These are phyloP conservation scores for Drosophila neonasuta DNA, from an alignment of 2,888 invertebrate species.

Conservation along the genomic window DNA sequence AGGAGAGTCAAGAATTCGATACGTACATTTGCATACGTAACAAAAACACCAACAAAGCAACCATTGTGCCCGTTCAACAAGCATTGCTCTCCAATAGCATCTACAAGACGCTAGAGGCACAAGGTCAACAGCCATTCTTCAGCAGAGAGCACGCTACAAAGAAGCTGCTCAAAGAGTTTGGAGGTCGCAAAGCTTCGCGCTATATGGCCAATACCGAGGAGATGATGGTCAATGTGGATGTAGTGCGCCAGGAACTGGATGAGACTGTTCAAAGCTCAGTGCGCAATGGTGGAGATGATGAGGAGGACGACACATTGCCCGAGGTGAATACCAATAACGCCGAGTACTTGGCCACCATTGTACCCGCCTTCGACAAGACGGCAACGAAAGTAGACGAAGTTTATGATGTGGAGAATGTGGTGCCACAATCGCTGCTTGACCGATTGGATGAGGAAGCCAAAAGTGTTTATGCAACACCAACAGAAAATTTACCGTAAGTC, in stretches of 20 bases:
- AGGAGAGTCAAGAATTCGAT: slow-evolving; percentile 61
- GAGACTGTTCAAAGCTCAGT: slow-evolving; percentile 65
- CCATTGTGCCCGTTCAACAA: slow-evolving; percentile 77
- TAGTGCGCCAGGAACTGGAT: slow-evolving; percentile 76
- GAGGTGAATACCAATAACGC: slow-evolving; percentile 49
- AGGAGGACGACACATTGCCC: slow-evolving; percentile 32
- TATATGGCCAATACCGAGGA: slow-evolving; percentile 67
- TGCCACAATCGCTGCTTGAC: slow-evolving; percentile 71
- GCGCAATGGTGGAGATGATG: slow-evolving; percentile 33
- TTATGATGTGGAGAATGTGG: slow-evolving; percentile 74
- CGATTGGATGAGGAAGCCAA: slow-evolving; percentile 79
- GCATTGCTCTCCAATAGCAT: slow-evolving; percentile 73
- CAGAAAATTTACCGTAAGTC: slow-evolving; percentile 77
- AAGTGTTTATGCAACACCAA: slow-evolving; percentile 61
- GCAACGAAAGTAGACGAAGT: slow-evolving; percentile 73
- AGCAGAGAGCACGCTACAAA: slow-evolving; percentile 61
- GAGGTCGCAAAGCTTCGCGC: slow-evolving; percentile 77
- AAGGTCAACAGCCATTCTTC: slow-evolving; percentile 36
- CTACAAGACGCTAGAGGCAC: slow-evolving; percentile 63
- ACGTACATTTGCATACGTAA: slow-evolving; percentile 78
- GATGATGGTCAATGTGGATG: slow-evolving; percentile 77
- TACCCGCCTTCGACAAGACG: slow-evolving; percentile 74
- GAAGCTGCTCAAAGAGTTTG: slow-evolving; percentile 76
- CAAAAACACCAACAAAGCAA: slow-evolving; percentile 78
- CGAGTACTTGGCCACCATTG: slow-evolving; percentile 63